Evolutionary conservation across 2,797 vertebrate genomes (phyloP).

Genomic region (Anniella stebbinsi): DNA sequence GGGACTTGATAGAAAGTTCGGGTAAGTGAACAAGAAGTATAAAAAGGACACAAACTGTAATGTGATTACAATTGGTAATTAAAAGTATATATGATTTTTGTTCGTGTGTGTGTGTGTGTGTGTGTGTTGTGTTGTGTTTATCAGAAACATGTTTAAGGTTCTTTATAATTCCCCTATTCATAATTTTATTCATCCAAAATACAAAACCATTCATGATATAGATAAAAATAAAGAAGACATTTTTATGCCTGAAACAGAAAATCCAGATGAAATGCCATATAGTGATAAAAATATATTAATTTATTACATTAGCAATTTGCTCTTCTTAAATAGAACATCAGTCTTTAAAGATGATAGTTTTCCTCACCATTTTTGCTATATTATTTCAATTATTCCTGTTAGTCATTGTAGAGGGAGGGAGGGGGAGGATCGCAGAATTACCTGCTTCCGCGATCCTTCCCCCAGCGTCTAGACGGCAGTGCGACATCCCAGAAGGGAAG

Average conservation of each 20-base stretch:
- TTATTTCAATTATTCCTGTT: neutral
- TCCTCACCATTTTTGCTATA: neutral
- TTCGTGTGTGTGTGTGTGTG: too few species aligned
- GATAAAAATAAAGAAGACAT: neutral
- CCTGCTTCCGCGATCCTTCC: too few species aligned
- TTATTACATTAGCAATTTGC: neutral
- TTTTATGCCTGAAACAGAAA: neutral
- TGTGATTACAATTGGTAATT: too few species aligned
- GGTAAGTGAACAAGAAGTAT: slow-evolving; percentile 75
- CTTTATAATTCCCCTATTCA: neutral
- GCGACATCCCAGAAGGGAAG: too few species aligned
- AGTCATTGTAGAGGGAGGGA: too few species aligned
- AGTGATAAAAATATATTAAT: neutral
- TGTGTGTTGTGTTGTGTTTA: neutral
- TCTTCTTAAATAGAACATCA: neutral
- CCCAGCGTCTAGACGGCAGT: too few species aligned
- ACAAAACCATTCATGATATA: neutral
- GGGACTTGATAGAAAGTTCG: slow-evolving; percentile 87
- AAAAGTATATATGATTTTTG: too few species aligned
- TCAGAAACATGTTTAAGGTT: neutral
- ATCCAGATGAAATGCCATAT: neutral
- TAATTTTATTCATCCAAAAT: neutral
- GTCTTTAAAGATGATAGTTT: neutral
- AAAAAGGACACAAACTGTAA: neutral
- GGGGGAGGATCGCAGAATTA: too few species aligned